A percentile compares a stretch with the other conserved stretches of the same genome.
These are phyloP conservation scores for Lobophora halterata DNA, from an alignment of 2,888 invertebrate species.

Conservation along the genomic window DNA sequence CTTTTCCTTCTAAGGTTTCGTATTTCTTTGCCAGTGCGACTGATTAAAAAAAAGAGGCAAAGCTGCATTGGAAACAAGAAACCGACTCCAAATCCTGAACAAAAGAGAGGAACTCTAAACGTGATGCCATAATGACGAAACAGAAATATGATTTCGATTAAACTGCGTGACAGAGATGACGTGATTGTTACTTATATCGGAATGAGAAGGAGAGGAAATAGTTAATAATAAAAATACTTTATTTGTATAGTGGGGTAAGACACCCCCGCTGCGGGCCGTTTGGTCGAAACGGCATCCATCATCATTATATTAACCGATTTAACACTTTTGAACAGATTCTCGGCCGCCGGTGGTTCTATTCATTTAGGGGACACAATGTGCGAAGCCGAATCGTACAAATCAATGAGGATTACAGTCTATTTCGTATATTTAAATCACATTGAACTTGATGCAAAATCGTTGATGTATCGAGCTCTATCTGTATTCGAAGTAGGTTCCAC, in stretches of 20 bases:
- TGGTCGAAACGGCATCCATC: constrained; percentile 76
- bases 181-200: constrained; percentile 46
- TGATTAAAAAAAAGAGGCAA: constrained; percentile 62
- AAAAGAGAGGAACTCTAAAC: constrained; percentile 77
- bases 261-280: constrained; percentile 80
- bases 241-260: constrained; percentile 80
- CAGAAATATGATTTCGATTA: constrained; percentile 81
- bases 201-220: constrained; percentile 60
- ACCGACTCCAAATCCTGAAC: constrained; percentile 71
- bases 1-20: constrained; percentile 40
- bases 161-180: constrained; percentile 62
- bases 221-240: constrained; percentile 81
- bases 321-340: constrained; percentile 80
- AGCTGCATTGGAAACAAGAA: constrained; percentile 75
- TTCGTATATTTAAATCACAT: constrained; percentile 35
- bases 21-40: constrained; percentile 57
- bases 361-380: constrained; percentile 36
- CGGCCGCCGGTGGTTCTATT: constrained; percentile 57
- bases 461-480: constrained; percentile 42
- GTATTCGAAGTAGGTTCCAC: constrained; percentile 46
- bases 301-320: constrained; percentile 81
- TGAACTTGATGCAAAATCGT: constrained; percentile 21
- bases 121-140: constrained; percentile 80
- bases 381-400: constrained; percentile 34
- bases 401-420: constrained; percentile 33